Base-by-base conservation (phyloP, 1,140 invertebrate genomes). In the Caerostris extrusa region DNA sequence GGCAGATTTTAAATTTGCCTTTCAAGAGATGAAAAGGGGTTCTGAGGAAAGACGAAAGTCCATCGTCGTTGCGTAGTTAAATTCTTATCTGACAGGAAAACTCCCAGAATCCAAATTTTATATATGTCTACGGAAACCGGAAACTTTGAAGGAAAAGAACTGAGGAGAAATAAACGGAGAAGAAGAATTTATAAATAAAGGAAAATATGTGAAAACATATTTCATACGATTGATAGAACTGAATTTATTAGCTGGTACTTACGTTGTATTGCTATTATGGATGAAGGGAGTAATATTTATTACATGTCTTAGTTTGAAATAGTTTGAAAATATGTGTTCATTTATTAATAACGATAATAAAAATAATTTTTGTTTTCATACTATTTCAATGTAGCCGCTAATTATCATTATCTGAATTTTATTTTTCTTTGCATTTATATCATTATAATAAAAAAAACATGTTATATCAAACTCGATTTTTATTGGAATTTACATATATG, bases 1-100 rank as follows among this genome's bases (percentile, higher is more conserved):
- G 86, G 86, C 61, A 88, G 58, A 64, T 88, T 88, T 88, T 88
- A 88, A 88, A 88, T 88, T 88, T 88, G 86, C 53, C 86, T 88
- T 88, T 58, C n/a, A 88, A 56, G 64, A 60, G 12, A 64, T 58
- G 64, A 88, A 88, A 50, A 12, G 12, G 86, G 60, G 60, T 64
- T 19, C 64, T 17, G 85, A 12, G 86, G 19, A 53, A 88, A 64
- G 86, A 88, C 6, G 60, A 64, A 83, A 64, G 58, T 88, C 86
- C 82, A 83, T 83, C 82, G 82, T 19, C 56, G 86, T 60, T 64
- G 7, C 60, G 56, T 88, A 88, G 86, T 88, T 88, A 88, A 88
- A 64, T 88, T 57, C 86, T 88, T 88, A 83, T 83, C 56, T 83
- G 82, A 83, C 82, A 83, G 55, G 82, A 83, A 83, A 83, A 57